Conservation (phyloP, 2,888 invertebrate genomes). For the Nephrotoma flavescens region DNA sequence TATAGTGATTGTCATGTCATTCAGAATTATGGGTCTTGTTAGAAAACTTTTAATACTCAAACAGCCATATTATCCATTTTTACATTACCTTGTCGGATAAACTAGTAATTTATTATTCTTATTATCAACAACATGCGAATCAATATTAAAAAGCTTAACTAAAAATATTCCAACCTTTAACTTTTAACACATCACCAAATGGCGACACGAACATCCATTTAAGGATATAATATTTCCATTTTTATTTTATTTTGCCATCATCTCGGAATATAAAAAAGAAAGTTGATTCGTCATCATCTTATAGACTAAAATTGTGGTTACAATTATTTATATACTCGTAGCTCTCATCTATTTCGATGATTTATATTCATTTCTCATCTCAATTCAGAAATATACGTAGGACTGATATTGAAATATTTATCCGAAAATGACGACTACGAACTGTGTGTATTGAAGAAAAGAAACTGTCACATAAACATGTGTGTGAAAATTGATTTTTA, state of each 20-base stretch:
- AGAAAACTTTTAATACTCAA: too few species aligned
- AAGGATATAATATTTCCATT: background rate
- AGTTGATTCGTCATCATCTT: background rate
- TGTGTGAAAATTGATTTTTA: background rate
- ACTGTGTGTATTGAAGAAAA: background rate
- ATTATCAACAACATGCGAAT: background rate
- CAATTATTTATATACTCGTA: background rate
- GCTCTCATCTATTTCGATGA: background rate
- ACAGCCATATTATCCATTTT: too few species aligned
- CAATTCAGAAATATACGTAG: background rate
- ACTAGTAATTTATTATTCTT: background rate
- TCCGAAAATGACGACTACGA: background rate
- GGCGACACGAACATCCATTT: background rate
- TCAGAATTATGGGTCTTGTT: too few species aligned
- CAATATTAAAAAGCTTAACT: background rate
- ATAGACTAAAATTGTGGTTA: background rate
- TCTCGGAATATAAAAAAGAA: background rate
- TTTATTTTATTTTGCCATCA: background rate
- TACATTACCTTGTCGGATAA: too few species aligned
- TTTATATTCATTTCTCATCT: background rate
- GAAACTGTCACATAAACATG: background rate
- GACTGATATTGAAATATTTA: background rate
- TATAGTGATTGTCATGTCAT: too few species aligned
- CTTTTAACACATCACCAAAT: background rate
- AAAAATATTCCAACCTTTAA: background rate